Evolutionary conservation across 2,797 vertebrate species (phyloP).

Genomic region (Cuculus canorus): DNA sequence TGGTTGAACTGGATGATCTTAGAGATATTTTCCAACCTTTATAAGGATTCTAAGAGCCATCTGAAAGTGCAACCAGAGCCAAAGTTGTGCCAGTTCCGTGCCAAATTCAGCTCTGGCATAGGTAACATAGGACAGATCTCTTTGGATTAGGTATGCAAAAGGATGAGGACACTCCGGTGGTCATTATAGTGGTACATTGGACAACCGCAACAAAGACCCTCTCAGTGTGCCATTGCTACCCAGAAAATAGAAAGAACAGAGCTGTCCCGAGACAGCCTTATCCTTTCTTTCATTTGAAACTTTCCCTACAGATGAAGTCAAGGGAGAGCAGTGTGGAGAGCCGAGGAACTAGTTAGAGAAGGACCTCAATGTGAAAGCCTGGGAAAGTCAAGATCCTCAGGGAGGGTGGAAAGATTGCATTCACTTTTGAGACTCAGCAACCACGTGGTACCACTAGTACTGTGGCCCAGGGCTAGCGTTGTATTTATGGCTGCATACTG

Average conservation of each 20-base stretch:
- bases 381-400: neutral
- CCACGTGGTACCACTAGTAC: neutral
- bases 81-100: neutral
- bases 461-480: neutral
- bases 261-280: neutral
- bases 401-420: neutral
- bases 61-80: neutral
- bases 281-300: neutral
- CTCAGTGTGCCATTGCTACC: neutral
- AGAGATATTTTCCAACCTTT: too few relatives aligned
- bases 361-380: neutral
- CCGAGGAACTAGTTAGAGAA: too few relatives aligned
- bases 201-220: neutral
- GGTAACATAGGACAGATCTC: neutral
- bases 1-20: too few relatives aligned
- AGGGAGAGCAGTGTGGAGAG: neutral
- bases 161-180: too few relatives aligned
- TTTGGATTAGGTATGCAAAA: neutral
- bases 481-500: neutral
- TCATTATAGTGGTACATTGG: too few relatives aligned
- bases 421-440: neutral
- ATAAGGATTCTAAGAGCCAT: too few relatives aligned
- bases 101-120: neutral
- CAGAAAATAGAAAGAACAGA: too few relatives aligned
- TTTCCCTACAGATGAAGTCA: neutral